Evolutionary conservation across 2,888 invertebrate genomes (phyloP).

Genomic region (Hemithea aestivaria): DNA sequence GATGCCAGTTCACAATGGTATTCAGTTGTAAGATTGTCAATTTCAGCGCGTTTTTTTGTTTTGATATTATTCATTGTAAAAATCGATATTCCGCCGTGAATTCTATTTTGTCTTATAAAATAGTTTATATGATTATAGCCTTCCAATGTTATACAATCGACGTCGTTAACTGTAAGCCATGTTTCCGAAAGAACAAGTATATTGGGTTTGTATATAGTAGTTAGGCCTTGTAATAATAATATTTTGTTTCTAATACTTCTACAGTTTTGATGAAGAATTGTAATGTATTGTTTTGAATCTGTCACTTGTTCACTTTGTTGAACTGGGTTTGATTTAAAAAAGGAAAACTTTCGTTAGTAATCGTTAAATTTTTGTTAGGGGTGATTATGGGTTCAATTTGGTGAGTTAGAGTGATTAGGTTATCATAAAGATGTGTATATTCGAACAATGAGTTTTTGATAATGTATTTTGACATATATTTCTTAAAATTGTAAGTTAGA

Average conservation of each 20-base stretch:
- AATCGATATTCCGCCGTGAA: constrained; percentile 1
- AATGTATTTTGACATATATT: not conserved
- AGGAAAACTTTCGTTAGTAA: not conserved
- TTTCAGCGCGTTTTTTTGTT: not conserved
- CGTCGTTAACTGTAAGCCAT: constrained; percentile 1
- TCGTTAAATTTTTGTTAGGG: too few species aligned
- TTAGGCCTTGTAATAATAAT: not conserved
- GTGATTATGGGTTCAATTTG: too few species aligned
- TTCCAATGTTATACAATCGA: not conserved
- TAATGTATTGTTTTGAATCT: not conserved
- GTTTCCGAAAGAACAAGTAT: not conserved
- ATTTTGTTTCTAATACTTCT: not conserved
- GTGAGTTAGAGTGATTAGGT: too few species aligned
- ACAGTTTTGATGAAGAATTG: constrained; percentile 1
- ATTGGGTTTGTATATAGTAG: not conserved
- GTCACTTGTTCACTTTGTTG: not conserved
- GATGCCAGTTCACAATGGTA: too few species aligned
- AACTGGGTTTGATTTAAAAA: too few species aligned
- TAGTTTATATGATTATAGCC: not conserved
- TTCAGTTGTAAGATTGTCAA: not conserved
- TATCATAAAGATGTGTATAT: too few species aligned
- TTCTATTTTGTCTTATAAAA: not conserved
- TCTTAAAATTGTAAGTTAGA: too few species aligned
- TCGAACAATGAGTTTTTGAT: not conserved
- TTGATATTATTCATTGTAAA: not conserved